Evolutionary conservation across 1,140 invertebrate species (phyloP).

Genomic region (Drosophila baimaii): DNA sequence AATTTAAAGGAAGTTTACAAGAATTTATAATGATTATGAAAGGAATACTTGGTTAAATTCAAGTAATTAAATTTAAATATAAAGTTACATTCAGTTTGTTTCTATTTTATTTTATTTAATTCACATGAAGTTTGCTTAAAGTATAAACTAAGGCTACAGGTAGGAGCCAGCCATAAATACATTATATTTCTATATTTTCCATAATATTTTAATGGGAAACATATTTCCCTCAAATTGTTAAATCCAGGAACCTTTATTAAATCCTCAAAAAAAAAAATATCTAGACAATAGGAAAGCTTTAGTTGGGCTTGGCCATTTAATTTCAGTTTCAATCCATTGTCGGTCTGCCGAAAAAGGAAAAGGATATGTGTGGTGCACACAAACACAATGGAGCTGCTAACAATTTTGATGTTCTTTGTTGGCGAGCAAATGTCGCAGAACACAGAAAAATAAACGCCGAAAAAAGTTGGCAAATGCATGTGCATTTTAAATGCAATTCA

Average conservation of each 20-base stretch:
- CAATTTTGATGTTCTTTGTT: slow-evolving; percentile 32
- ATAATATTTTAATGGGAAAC: neutral
- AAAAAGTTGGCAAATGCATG: slow-evolving; percentile 44
- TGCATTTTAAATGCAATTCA: slow-evolving; percentile 77
- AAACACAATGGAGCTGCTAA: slow-evolving; percentile 32
- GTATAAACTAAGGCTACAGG: too few relatives aligned
- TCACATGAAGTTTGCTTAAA: too few relatives aligned
- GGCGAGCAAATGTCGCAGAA: slow-evolving; percentile 20
- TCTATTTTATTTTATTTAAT: too few relatives aligned
- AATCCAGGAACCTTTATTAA: neutral
- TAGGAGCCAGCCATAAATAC: too few relatives aligned
- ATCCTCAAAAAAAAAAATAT: slow-evolving; percentile 16
- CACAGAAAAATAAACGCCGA: slow-evolving; percentile 15
- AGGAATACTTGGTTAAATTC: neutral
- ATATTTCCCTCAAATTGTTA: neutral
- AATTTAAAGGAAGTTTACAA: neutral
- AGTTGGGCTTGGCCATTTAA: slow-evolving; percentile 17
- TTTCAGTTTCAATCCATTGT: slow-evolving; percentile 34
- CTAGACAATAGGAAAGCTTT: slow-evolving; percentile 29
- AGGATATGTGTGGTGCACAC: slow-evolving; percentile 22
- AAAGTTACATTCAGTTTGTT: neutral
- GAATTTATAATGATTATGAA: neutral
- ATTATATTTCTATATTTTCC: neutral
- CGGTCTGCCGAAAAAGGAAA: slow-evolving; percentile 8
- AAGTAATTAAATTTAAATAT: neutral